phyloP scores from a whole-genome alignment of 2,888 invertebrate genomes.

The Anodontia alba region DNA sequence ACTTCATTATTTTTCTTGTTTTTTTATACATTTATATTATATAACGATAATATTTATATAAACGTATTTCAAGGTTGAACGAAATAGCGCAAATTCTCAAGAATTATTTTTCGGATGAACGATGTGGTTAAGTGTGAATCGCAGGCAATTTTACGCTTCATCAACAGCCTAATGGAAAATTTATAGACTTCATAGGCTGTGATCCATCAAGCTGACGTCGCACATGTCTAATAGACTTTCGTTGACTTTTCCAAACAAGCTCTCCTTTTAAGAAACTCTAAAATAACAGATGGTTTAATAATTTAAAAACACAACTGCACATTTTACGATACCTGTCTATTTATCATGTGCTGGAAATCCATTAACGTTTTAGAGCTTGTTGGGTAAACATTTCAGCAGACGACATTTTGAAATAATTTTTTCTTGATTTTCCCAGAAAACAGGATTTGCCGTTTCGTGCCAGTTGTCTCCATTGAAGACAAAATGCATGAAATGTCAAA shows the following conservation, averaged over 20 bases:
- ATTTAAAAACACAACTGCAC: not conserved
- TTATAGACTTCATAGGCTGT: not conserved
- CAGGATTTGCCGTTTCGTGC: no score
- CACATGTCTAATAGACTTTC: conserved; percentile 8
- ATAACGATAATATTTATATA: not conserved
- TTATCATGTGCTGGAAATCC: not conserved
- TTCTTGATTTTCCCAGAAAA: no score
- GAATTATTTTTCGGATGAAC: not conserved
- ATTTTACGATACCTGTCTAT: conserved; percentile 5
- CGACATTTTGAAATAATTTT: no score
- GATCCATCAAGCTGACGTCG: not conserved
- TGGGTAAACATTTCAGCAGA: no score
- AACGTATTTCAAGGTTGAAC: not conserved
- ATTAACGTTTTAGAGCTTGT: no score
- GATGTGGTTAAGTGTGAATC: not conserved
- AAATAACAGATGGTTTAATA: not conserved
- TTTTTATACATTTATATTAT: no score
- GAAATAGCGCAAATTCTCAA: not conserved
- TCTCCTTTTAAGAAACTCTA: not conserved
- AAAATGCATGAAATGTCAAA: no score
- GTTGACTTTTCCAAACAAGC: not conserved
- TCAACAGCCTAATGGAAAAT: not conserved
- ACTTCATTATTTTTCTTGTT: no score
- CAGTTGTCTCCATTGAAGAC: no score
- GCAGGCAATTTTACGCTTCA: not conserved